These are phyloP conservation scores for Drosophila rhopaloa DNA, from an alignment of 1,140 invertebrate species.

Conservation along the genomic window DNA sequence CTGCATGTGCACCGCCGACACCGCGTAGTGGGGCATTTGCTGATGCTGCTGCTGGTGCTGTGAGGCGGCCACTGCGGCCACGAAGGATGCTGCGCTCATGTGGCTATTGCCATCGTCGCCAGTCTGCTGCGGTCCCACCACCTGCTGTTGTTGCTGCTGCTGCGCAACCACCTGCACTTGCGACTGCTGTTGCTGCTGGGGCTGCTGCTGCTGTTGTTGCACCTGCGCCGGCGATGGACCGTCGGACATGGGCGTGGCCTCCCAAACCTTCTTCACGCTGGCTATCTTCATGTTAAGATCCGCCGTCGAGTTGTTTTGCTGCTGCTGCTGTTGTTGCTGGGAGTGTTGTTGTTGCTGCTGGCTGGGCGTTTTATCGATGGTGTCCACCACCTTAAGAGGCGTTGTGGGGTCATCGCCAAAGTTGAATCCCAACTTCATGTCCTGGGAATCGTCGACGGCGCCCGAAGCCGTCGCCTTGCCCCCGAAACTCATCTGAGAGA, in stretches of 20 bases:
- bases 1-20: slow-evolving; percentile 75
- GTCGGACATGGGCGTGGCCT: slow-evolving; percentile 86
- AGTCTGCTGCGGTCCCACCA: slow-evolving; percentile 85
- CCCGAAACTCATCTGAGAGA: slow-evolving; percentile 86
- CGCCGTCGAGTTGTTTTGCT: slow-evolving; percentile 88
- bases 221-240: slow-evolving; percentile 63
- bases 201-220: slow-evolving; percentile 84
- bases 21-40: slow-evolving; percentile 82
- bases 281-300: slow-evolving; percentile 97
- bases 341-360: slow-evolving; percentile 60
- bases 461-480: slow-evolving; percentile 71
- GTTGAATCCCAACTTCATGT: slow-evolving; percentile 95
- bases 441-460: slow-evolving; percentile 90
- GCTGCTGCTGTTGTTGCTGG: slow-evolving; percentile 77
- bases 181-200: slow-evolving; percentile 69
- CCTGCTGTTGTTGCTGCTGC: slow-evolving; percentile 85
- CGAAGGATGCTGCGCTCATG: slow-evolving; percentile 88
- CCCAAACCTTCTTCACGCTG: slow-evolving; percentile 96
- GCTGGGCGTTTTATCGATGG: slow-evolving; percentile 44
- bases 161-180: slow-evolving; percentile 87
- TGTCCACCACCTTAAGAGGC: slow-evolving; percentile 59
- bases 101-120: slow-evolving; percentile 68
- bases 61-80: slow-evolving; percentile 85
- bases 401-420: slow-evolving; percentile 85
- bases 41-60: slow-evolving; percentile 86